Evolutionary conservation across 2,113 vertebrate species (phyloP).

Genomic region (Myanophis thanlyinensis): DNA sequence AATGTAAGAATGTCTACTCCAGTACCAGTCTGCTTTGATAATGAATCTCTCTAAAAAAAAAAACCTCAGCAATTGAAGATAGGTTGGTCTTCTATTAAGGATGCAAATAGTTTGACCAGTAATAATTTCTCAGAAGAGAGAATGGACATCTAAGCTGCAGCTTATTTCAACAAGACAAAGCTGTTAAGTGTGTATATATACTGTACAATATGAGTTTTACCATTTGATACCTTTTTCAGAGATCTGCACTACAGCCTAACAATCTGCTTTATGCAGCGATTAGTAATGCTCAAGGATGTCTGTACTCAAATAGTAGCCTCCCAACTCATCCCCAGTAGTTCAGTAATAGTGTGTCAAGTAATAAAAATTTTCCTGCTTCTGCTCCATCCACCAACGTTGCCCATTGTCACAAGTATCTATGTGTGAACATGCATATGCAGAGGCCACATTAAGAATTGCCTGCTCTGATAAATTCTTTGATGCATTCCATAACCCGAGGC

Average conservation of each 20-base stretch:
- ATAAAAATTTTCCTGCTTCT: conserved; percentile 40
- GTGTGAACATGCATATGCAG: conserved; percentile 45
- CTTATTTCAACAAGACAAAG: conserved; percentile 59
- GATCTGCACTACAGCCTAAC: conserved; percentile 57
- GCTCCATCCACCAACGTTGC: conserved; percentile 47
- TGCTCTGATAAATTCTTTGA: conserved; percentile 64
- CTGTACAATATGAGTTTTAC: conserved; percentile 72
- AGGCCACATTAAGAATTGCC: conserved; percentile 58
- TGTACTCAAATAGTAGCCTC: conserved; percentile 44
- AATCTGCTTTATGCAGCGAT: conserved; percentile 54
- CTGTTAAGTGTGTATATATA: conserved; percentile 66
- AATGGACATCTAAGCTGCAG: conserved; percentile 46
- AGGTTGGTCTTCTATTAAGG: conserved; percentile 43
- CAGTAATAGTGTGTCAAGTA: conserved; percentile 52
- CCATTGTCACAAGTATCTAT: conserved; percentile 57
- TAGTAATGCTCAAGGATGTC: conserved; percentile 60
- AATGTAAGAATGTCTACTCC: conserved; percentile 39
- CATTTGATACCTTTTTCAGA: conserved; percentile 73
- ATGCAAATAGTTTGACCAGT: conserved; percentile 20
- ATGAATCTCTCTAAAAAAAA: conserved; percentile 51
- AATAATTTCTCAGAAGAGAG: conserved; percentile 51
- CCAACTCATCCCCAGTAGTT: conserved; percentile 43
- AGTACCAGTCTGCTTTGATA: conserved; percentile 45
- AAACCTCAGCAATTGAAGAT: conserved; percentile 59
- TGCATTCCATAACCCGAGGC: conserved; percentile 66